phyloP scores from a whole-genome alignment of 2,797 vertebrate species.

The Cephalopachus bancanus region DNA sequence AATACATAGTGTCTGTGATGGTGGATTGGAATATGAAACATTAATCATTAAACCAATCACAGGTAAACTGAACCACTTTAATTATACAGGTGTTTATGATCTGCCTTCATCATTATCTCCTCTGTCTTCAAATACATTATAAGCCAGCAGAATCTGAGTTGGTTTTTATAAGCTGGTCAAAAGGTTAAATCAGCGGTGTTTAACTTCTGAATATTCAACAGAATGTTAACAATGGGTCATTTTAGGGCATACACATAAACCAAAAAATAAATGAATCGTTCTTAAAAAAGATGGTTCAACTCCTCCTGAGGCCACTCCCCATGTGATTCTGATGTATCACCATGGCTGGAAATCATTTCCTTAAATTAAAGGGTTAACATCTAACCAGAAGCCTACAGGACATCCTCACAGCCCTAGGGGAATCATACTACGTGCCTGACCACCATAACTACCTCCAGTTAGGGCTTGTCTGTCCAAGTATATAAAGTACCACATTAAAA shows the following conservation, averaged over 20 bases:
- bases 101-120: not conserved
- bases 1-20: not conserved
- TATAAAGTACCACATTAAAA: not conserved
- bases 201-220: not conserved
- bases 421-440: not conserved
- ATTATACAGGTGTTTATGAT: not conserved
- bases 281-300: not conserved
- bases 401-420: not conserved
- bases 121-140: not conserved
- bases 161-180: not conserved
- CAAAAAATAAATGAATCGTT: not conserved
- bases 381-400: not conserved
- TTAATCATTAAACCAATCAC: not conserved
- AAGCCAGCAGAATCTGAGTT: not conserved
- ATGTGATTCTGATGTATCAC: accelerated
- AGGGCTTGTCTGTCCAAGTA: not conserved
- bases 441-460: not conserved
- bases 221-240: not conserved
- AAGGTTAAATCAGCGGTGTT: not conserved
- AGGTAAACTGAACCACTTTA: not conserved
- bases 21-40: not conserved
- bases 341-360: not conserved
- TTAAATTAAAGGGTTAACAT: not conserved
- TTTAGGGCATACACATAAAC: not conserved
- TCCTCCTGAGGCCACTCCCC: accelerated